Evolutionary conservation across 1,140 invertebrate genomes (phyloP), one percentile per base, ranked within the genome.

Genomic region (Drosophila littoralis): DNA sequence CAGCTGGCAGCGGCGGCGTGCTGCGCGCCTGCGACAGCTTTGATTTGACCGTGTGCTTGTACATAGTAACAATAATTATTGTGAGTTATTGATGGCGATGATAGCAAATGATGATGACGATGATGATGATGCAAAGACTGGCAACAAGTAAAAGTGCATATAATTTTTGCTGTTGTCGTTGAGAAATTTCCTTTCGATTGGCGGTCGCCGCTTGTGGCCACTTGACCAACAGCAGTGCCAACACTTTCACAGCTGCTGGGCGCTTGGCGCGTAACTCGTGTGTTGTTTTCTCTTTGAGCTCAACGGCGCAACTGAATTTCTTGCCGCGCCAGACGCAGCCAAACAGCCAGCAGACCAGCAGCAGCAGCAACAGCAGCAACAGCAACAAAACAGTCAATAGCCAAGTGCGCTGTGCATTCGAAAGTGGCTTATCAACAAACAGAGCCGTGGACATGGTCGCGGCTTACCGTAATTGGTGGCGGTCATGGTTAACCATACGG

Each of bases 211-310:
- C 36, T 38, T 33, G 22, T 12, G 46, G 46, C 54, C 70, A 68
- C 33, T 73, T 84, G 69, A 67, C 63, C 80, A 70, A 38, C 67
- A 79, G 51, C 50, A 51, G 57, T 33, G 65, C 54, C 76, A 84
- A 70, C 75, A 86, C 82, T 85, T 85, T 85, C 81, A 81, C 82
- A 77, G 83, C 59, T 74, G 63, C 69, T 74, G 75, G 66, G 63
- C 58, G 40, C 48, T 63, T 77, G 73, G 48, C 68, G 59, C 64
- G 81, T 71, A 57, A 79, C 67, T 85, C 59, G 70, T 63, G 48
- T 81, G 73, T 77, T 88, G 83, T 88, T 89, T 88, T 88, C 83
- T 80, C 84, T 86, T 86, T 83, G 83, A 81, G 77, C 84, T 89
- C 83, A 61, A 65, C 84, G 77, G 82, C 80, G 80, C 83, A 89